Base-by-base conservation (phyloP, 1,140 invertebrate species). In the Tetragnatha versicolor region DNA sequence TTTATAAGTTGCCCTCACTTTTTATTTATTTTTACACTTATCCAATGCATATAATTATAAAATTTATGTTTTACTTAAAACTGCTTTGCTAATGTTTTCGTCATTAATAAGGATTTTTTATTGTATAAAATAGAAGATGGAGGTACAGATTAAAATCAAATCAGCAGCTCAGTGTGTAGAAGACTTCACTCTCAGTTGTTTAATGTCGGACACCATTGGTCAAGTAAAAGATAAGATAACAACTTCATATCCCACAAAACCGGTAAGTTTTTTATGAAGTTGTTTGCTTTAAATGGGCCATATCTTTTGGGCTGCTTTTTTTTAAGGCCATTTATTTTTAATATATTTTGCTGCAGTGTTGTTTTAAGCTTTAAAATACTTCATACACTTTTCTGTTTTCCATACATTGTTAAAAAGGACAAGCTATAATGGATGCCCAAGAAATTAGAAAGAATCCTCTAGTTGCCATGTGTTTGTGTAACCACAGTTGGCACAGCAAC, bases 81-180 rank as follows among this genome's bases (percentile, higher is more conserved):
- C n/a, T n/a, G n/a, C n/a, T n/a, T n/a, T n/a, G n/a, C n/a, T n/a
- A n/a, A n/a, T n/a, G n/a, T n/a, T n/a, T n/a, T n/a, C 31, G 55
- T 20, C n/a, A 6, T 33, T 33, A 6, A 31, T 58, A 35, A 58
- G 55, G 31, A 33, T 33, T 4, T 3, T 33, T 17, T 22, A 1
- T 33, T 12, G 3, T 7, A 31, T 2, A 58, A 58, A 35, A 35
- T 58, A 10, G n/a, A 14, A 58, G 10, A 76, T 76, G 73, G 17
- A 58, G 9, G 45, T 77, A 4, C 42, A 77, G 14, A 29, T 77
- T 25, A 42, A 53, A 29, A 77, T 77, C 51, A 77, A 77, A 14
- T 77, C 73, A 29, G 47, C 73, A 17, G n/a, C 47, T 39, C 73
- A 77, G 20, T 35, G 14, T 31, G 73, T 77, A 2, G 60, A 65